Evolutionary conservation across 2,888 invertebrate species (phyloP), one percentile per base, ranked within the genome.

Genomic region (Caenorhabditis sp.): DNA sequence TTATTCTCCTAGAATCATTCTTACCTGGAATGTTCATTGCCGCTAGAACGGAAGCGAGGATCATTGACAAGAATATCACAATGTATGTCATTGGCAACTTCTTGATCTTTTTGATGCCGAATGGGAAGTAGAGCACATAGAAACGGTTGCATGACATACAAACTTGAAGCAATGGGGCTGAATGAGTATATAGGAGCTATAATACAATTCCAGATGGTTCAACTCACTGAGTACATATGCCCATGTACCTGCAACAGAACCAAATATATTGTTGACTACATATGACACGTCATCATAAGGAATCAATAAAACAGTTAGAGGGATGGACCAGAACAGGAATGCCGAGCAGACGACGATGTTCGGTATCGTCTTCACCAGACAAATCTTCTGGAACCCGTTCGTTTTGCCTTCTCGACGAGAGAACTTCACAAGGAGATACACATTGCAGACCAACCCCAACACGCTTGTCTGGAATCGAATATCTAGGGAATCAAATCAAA

Each of bases 301-400:
- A n/a, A n/a, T n/a, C n/a, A n/a, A n/a, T n/a, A 68, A 50, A 20
- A 20, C 61, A 13, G 60, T 62, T 15, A 77, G 37, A 8, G 78
- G 78, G 8, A 79, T 50, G 6, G 32, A 64, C 70, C 70, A 79
- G 15, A 79, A 60, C 5, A 79, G 35, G 24, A 71, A 79, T 1
- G 64, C 20, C 1, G 15, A 3, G 20, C 70, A 71, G 18, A 71
- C 60, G 5, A 79, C 50, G 1, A 71, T 60, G 56, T 79, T 79
- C 6, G 78, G 70, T 2, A 78, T 4, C 1, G 65, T 79, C 40
- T 71, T 79, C 0, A 58, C 58, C 0, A 65, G 37, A 22, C 78
- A 79, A 0, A 79, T 58, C 24, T 71, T 79, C 18, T 70, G 70
- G 60, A 70, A 79, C 3, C 78, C 64, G 13, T 71, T 79, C 6